A percentile compares a stretch with the other conserved stretches of the same genome.
phyloP scores from a whole-genome alignment of 2,888 invertebrate genomes.

The Poecilobothrus nobilitatus region DNA sequence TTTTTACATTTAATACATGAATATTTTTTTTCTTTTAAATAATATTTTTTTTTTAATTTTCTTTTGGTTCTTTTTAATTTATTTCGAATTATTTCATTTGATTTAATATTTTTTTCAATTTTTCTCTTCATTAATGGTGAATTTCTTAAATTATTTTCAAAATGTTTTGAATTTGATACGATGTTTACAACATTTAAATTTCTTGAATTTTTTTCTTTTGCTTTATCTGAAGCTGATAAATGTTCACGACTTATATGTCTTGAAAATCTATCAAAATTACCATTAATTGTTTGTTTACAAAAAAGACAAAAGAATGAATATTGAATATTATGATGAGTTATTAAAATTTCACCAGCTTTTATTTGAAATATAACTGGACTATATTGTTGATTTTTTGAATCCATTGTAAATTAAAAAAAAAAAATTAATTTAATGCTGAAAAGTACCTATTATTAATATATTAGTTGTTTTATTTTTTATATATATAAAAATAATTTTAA shows the following conservation, averaged over 20 bases:
- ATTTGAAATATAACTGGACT: not conserved
- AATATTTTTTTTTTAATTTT: not conserved
- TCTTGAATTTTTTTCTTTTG: not conserved
- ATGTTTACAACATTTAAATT: not conserved
- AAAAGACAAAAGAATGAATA: not conserved
- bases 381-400: too few species aligned
- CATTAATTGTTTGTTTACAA: not conserved
- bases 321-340: not conserved
- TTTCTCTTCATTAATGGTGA: too few species aligned
- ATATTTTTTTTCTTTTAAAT: not conserved
- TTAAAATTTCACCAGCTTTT: not conserved
- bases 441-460: too few species aligned
- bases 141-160: not conserved
- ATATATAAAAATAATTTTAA: too few species aligned
- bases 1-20: not conserved
- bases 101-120: too few species aligned
- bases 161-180: not conserved
- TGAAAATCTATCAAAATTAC: not conserved
- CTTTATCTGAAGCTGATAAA: not conserved
- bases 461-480: too few species aligned
- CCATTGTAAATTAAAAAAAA: too few species aligned
- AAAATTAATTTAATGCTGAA: too few species aligned
- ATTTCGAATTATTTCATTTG: too few species aligned
- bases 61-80: too few species aligned
- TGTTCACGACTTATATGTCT: not conserved